Evolutionary conservation across 2,113 vertebrate genomes (phyloP).

Genomic region (Coturnix japonica): DNA sequence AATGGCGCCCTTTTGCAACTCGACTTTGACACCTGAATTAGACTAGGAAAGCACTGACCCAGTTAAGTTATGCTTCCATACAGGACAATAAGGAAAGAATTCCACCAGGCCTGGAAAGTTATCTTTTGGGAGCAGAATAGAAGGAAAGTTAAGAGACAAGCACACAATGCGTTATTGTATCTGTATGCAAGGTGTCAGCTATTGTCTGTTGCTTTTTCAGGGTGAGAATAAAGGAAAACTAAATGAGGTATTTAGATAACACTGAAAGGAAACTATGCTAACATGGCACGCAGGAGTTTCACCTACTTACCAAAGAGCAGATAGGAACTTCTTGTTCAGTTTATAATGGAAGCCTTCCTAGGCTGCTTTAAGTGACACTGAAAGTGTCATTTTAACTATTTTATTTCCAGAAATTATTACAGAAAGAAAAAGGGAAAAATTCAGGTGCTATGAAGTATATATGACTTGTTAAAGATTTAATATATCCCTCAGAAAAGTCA

Average conservation of each 20-base stretch:
- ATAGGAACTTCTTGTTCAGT: slow-evolving; percentile 43
- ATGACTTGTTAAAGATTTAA: not conserved
- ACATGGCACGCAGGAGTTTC: not conserved
- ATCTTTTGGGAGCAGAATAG: not conserved
- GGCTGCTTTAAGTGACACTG: not conserved
- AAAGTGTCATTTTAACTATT: slow-evolving; percentile 20
- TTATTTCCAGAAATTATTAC: not conserved
- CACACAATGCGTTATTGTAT: not conserved
- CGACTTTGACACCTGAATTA: not conserved
- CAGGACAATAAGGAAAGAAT: not conserved
- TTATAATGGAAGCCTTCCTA: slow-evolving; percentile 44
- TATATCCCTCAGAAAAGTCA: not conserved
- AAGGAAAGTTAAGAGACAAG: not conserved
- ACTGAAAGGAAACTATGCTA: slow-evolving; percentile 13
- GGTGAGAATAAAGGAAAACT: not conserved
- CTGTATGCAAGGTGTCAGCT: not conserved
- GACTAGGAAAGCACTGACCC: not conserved
- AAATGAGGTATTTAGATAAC: slow-evolving; percentile 33
- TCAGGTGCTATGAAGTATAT: not conserved
- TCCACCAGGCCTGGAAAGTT: not conserved
- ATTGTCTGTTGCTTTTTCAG: not conserved
- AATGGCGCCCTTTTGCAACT: not conserved
- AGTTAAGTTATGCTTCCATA: not conserved
- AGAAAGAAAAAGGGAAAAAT: not conserved
- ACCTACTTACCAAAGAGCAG: slow-evolving; percentile 10